Evolutionary conservation across 2,797 vertebrate genomes (phyloP).

Genomic region (Meriones psammophilus): DNA sequence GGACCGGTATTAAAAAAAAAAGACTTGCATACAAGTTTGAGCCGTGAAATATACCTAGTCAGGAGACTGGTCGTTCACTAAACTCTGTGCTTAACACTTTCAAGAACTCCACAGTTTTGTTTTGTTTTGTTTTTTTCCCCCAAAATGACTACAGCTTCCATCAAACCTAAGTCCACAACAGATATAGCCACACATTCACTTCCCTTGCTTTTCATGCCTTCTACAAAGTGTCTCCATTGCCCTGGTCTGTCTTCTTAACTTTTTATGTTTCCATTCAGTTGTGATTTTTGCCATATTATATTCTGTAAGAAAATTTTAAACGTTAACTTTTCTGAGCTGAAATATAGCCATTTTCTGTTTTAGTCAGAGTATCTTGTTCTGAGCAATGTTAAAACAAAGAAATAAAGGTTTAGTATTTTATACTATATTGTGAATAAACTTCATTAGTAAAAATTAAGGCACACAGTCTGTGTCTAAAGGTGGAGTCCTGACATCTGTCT

Average conservation of each 20-base stretch:
- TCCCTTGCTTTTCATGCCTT: background rate
- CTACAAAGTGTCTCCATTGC: background rate
- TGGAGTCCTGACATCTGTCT: background rate
- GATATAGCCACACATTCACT: background rate
- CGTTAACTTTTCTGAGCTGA: background rate
- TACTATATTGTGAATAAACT: slow-evolving; percentile 5
- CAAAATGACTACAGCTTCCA: background rate
- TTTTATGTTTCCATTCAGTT: slow-evolving; percentile 13
- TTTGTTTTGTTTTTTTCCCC: background rate
- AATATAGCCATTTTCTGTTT: background rate
- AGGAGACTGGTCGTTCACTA: background rate
- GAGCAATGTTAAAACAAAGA: background rate
- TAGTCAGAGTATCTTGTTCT: slow-evolving; percentile 1
- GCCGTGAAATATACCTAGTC: background rate
- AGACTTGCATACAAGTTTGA: background rate
- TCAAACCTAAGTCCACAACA: slow-evolving; percentile 21
- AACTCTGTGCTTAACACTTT: background rate
- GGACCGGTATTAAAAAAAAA: background rate
- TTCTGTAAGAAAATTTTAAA: background rate
- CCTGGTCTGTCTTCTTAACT: background rate
- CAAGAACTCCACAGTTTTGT: background rate
- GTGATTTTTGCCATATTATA: background rate
- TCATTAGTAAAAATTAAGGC: background rate
- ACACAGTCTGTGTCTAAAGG: background rate
- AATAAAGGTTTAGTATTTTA: slow-evolving; percentile 29